Evolutionary conservation across 2,113 vertebrate genomes (phyloP).

Genomic region (Eulacestoma nigropectus): DNA sequence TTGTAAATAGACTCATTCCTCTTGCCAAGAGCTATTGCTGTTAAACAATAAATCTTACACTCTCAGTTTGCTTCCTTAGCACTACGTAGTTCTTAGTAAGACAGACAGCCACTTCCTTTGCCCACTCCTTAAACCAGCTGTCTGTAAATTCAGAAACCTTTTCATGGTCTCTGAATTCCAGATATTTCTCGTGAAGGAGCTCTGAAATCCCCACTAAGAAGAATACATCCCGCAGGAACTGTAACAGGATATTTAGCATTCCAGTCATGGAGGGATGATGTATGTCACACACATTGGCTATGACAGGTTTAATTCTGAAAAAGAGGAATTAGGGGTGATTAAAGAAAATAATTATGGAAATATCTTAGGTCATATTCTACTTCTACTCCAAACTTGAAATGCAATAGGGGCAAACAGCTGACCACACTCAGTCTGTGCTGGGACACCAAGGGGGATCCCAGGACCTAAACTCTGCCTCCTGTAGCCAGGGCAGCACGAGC

Average conservation of each 20-base stretch:
- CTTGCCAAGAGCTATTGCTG: slow-evolving; percentile 26
- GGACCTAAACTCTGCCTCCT: neutral
- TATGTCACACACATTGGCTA: neutral
- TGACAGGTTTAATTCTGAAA: neutral
- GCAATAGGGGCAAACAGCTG: slow-evolving; percentile 37
- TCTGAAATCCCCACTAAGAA: neutral
- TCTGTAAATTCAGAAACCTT: slow-evolving; percentile 4
- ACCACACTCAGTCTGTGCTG: neutral
- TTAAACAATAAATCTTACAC: neutral
- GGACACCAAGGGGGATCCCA: neutral
- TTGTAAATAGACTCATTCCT: slow-evolving; percentile 20
- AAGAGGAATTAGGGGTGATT: neutral
- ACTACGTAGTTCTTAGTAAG: neutral
- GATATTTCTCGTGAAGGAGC: neutral
- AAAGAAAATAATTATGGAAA: slow-evolving; percentile 28
- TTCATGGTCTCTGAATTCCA: neutral
- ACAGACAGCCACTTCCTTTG: neutral
- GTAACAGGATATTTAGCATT: neutral
- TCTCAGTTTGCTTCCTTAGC: neutral
- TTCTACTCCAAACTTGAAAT: slow-evolving; percentile 42
- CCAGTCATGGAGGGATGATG: neutral
- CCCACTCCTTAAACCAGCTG: neutral
- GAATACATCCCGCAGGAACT: neutral
- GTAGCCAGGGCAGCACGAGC: fast-evolving
- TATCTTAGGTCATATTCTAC: slow-evolving; percentile 36